A percentile compares a stretch with the other conserved stretches of the same genome.
These are phyloP conservation scores for Lathamus discolor DNA, from an alignment of 2,113 vertebrate genomes.

Conservation along the genomic window DNA sequence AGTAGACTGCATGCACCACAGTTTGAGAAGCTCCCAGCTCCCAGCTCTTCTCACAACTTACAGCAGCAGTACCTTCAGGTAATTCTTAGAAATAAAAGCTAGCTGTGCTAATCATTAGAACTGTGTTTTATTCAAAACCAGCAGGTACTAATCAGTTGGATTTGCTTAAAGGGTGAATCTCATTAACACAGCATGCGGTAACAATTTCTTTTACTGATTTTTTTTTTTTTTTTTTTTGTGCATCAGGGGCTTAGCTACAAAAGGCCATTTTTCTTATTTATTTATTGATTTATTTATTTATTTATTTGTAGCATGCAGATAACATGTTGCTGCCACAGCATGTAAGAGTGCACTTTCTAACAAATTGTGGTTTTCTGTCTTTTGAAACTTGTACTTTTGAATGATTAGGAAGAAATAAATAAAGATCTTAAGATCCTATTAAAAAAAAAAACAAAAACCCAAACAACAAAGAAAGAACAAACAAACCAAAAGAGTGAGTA, in stretches of 20 bases:
- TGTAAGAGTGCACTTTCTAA: neutral
- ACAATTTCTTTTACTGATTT: neutral
- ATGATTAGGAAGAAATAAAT: neutral
- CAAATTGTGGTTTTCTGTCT: neutral
- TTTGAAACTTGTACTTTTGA: neutral
- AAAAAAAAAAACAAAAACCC: neutral
- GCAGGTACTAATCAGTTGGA: neutral
- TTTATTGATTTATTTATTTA: neutral
- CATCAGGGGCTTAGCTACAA: neutral
- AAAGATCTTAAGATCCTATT: neutral
- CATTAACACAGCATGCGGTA: neutral
- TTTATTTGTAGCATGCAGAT: accelerated
- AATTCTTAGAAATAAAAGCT: neutral
- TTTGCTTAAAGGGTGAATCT: conserved; percentile 12
- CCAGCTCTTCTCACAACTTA: neutral
- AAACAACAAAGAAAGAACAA: neutral
- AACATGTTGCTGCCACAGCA: neutral
- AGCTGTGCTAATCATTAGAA: neutral
- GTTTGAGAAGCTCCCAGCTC: neutral
- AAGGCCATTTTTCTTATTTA: neutral
- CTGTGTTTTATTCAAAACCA: neutral
- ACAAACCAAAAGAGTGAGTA: neutral
- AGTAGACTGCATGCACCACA: neutral
- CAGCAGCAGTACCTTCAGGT: neutral
- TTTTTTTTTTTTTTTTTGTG: no score